Base-by-base conservation (phyloP, 2,113 vertebrate genomes). In the Gavialis gangeticus region DNA sequence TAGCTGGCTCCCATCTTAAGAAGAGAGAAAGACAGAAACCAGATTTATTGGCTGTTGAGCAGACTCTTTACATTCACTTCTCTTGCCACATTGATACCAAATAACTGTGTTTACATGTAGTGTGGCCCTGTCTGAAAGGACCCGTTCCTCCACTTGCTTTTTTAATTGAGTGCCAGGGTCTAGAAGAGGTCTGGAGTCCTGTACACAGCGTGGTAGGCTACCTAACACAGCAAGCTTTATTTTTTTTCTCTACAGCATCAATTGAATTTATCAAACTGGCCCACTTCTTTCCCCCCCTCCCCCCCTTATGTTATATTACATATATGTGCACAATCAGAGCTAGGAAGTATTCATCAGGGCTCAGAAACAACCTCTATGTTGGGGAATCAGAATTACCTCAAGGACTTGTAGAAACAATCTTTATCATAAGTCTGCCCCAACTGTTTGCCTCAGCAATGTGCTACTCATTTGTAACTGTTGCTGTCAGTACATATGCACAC, bases 31-130 rank as follows among this genome's bases (percentile, higher is more conserved):
- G 90, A 91, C 94, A 88, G 85, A 97, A 95, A 95, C 37, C 95
- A 93, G 96, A 95, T 95, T 88, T 89, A 84, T 71, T 94, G 34
- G 96, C 96, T 96, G 95, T 88, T 94, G 80, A 93, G 78, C 96
- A 96, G 95, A 95, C 92, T 46, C 46, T 93, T 91, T 21, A 60
- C 79, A 87, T 88, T 77, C 67, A 85, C 11, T 18, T 73, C 21
- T 73, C 67, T 46, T 96, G 90, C 80, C 91, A 82, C n/a, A 60
- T 16, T 54, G 95, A 95, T 56, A 91, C 87, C 77, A 93, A 94
- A 94, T 58, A 79, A 22, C 78, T 85, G 82, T 62, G 79, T 75
- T 77, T 3, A 3, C 10, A 28, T 62, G 82, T 87, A 96, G 90
- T 90, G 82, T 90, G 69, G 76, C 87, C 69, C 28, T 89, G 24